A percentile compares a stretch with the other conserved stretches of the same genome.
Conservation (phyloP, 2,888 invertebrate species). For the Oxystoma pomonae region DNA sequence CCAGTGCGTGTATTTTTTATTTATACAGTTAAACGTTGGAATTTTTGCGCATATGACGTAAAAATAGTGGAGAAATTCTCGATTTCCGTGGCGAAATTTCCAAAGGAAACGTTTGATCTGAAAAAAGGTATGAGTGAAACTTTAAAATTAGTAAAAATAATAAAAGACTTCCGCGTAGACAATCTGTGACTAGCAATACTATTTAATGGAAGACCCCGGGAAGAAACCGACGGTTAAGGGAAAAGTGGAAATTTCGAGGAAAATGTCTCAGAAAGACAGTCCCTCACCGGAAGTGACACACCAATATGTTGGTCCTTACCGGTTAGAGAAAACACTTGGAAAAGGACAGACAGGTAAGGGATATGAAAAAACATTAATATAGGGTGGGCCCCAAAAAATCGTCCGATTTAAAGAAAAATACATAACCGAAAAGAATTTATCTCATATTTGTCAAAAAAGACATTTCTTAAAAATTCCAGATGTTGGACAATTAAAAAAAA, state of each 20-base stretch:
- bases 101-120: too few relatives aligned
- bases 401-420: too few relatives aligned
- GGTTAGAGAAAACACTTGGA: slow-evolving; percentile 97
- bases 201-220: not conserved
- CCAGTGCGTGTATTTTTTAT: not conserved
- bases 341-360: slow-evolving; percentile 96
- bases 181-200: not conserved
- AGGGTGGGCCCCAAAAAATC: too few relatives aligned
- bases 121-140: too few relatives aligned
- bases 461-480: too few relatives aligned
- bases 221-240: not conserved
- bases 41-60: not conserved
- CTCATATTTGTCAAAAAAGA: too few relatives aligned
- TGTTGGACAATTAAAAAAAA: too few relatives aligned
- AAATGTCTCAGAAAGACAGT: slow-evolving; percentile 42
- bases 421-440: too few relatives aligned
- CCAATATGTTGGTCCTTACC: slow-evolving; percentile 97
- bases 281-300: slow-evolving; percentile 60
- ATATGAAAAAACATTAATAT: too few relatives aligned
- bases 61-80: not conserved
- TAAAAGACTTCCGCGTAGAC: not conserved
- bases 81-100: too few relatives aligned
- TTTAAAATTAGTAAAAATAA: too few relatives aligned
- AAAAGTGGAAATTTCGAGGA: not conserved
- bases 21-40: not conserved